Evolutionary conservation across 1,140 invertebrate species (phyloP).

Genomic region (Sycophila sp.): DNA sequence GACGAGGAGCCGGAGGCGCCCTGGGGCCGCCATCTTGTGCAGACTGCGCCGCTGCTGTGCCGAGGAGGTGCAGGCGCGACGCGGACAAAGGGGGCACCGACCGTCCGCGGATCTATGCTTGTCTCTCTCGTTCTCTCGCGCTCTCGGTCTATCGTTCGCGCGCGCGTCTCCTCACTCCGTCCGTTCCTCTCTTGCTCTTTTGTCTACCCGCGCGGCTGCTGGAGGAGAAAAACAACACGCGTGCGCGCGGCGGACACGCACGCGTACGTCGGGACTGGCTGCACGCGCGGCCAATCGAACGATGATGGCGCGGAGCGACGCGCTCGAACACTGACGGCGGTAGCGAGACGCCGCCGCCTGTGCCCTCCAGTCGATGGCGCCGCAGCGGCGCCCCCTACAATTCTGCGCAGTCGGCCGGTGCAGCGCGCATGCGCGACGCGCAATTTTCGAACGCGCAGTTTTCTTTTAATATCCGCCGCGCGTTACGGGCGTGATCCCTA

Average conservation of each 20-base stretch:
- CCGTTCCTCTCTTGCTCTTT: background rate
- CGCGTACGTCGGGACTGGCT: background rate
- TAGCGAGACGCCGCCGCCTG: background rate
- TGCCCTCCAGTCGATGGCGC: background rate
- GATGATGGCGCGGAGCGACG: slow-evolving; percentile 27
- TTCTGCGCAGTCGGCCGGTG: too few species aligned
- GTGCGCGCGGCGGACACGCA: background rate
- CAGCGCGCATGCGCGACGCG: background rate
- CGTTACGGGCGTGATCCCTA: too few species aligned
- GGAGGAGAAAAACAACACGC: too few species aligned
- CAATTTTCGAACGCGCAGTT: too few species aligned
- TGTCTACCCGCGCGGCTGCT: too few species aligned
- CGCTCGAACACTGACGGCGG: slow-evolving; percentile 6
- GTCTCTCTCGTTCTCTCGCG: too few species aligned
- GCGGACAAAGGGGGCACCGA: too few species aligned
- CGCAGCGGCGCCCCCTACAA: background rate
- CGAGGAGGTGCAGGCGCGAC: too few species aligned
- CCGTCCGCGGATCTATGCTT: too few species aligned
- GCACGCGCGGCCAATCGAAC: background rate
- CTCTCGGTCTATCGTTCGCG: too few species aligned
- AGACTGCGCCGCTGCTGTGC: too few species aligned
- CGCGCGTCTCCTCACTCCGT: background rate
- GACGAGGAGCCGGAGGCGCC: background rate
- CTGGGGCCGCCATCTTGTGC: slow-evolving; percentile 61
- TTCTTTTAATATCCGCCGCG: too few species aligned